Evolutionary conservation across 1,140 invertebrate species (phyloP).

Genomic region (Macrosteles quadrilineatus): DNA sequence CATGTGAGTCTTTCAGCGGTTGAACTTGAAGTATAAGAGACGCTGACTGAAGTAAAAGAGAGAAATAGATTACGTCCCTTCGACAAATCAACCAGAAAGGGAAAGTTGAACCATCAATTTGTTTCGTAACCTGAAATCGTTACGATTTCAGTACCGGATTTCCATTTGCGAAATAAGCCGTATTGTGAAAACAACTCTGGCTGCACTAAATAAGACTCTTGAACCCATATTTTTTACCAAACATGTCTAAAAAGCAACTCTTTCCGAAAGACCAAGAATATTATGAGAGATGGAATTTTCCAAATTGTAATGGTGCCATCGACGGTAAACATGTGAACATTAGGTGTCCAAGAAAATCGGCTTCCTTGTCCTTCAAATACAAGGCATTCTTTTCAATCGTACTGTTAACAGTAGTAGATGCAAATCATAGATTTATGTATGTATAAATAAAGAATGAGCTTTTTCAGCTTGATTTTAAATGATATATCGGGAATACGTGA

Average conservation of each 20-base stretch:
- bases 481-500: no score
- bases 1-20: no score
- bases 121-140: no score
- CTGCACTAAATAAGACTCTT: not conserved
- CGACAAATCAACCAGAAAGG: no score
- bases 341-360: conserved; percentile 48
- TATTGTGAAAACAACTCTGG: not conserved
- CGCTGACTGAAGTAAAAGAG: no score
- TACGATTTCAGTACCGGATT: no score
- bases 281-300: not conserved
- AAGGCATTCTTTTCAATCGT: conserved; percentile 51
- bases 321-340: no score
- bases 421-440: conserved; percentile 49
- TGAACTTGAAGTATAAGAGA: no score
- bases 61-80: no score
- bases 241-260: not conserved
- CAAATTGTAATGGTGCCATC: no score
- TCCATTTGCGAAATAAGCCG: not conserved
- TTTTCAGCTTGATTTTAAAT: conserved; percentile 49
- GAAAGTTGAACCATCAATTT: no score
- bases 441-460: no score
- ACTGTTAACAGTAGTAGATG: conserved; percentile 51
- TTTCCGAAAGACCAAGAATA: not conserved
- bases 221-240: not conserved
- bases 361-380: conserved; percentile 47